These are phyloP conservation scores for Bovichtus variegatus DNA, from an alignment of 2,797 vertebrate species.

Conservation along the genomic window DNA sequence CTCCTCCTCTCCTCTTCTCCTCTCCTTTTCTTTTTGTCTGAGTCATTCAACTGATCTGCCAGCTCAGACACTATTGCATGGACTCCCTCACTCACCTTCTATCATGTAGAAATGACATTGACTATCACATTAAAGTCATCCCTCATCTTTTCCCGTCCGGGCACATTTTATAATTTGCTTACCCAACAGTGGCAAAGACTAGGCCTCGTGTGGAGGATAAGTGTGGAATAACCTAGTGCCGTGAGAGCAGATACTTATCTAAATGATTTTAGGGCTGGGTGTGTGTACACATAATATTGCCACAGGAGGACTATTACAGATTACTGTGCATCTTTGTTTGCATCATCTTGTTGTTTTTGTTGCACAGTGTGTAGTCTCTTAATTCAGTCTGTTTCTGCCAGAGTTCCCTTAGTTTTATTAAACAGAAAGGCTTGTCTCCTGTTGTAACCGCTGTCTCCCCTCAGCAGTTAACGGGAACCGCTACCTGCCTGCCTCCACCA, in stretches of 20 bases:
- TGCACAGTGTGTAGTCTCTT: constrained; percentile 23
- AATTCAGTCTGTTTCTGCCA: constrained; percentile 18
- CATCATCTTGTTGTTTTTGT: constrained; percentile 26
- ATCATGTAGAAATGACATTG: constrained; percentile 1
- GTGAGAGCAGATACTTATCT: constrained; percentile 30
- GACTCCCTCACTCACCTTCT: background rate
- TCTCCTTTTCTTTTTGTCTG: background rate
- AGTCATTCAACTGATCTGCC: background rate
- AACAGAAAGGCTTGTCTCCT: background rate
- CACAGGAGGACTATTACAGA: background rate
- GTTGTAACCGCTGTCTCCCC: constrained; percentile 25
- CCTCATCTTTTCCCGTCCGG: constrained; percentile 9
- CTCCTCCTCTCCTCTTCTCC: background rate
- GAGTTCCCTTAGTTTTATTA: background rate
- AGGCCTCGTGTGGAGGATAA: background rate
- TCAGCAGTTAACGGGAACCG: constrained; percentile 92
- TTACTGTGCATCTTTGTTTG: background rate
- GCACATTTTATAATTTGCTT: constrained; percentile 32
- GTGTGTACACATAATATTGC: background rate
- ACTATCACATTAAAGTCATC: background rate
- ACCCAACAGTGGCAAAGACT: background rate
- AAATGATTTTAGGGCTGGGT: background rate
- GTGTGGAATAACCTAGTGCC: constrained; percentile 7
- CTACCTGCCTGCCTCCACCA: constrained; percentile 82
- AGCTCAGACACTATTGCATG: background rate